Base-by-base conservation (phyloP, 1,140 invertebrate species). In the Pemphigus obesinymphae region DNA sequence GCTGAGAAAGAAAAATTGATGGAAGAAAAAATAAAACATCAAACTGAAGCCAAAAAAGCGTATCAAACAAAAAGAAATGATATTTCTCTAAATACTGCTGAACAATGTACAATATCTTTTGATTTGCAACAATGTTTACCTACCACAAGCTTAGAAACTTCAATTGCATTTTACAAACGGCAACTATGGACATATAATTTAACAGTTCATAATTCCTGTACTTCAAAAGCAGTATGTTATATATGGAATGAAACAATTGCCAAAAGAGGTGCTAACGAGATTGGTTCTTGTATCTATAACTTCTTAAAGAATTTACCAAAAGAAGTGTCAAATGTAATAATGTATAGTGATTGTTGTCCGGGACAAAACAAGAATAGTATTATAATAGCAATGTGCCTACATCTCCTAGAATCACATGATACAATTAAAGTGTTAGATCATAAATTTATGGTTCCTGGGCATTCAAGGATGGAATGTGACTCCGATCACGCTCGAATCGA, bases 331-430 rank as follows among this genome's bases (percentile, higher is more conserved):
- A 10, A 50, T 10, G 29, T 37, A 23, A 34, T 58, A 29, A 78
- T 85, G 11, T 83, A 85, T 40, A 82, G 83, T 48, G 85, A 86
- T 83, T 85, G 83, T 17, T 86, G 85, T 82, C 83, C 63, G 31
- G 83, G 83, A 15, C 85, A 86, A 63, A 86, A 87, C 78, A 87
- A 86, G 84, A 86, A 86, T 82, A 61, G 83, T 8, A 83, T 85
- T 40, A 66, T 86, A 15, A 83, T 83, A 20, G 84, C 83, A 78
- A 82, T 84, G 85, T 75, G 37, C 29, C 17, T 75, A 40, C 23
- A 40, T 17, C n/a, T 48, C 17, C 29, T 75, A 15, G 37, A 75
- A 75, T 48, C 23, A 48, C 17, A 43, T 23, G 8, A 31, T 7
- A 40, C 15, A 83, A 82, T 84, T 34, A 37, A 85, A 83, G 82